Evolutionary conservation across 2,113 vertebrate genomes (phyloP), one percentile per base, ranked within the genome.

Genomic region (Sakesphorus luctuosus): DNA sequence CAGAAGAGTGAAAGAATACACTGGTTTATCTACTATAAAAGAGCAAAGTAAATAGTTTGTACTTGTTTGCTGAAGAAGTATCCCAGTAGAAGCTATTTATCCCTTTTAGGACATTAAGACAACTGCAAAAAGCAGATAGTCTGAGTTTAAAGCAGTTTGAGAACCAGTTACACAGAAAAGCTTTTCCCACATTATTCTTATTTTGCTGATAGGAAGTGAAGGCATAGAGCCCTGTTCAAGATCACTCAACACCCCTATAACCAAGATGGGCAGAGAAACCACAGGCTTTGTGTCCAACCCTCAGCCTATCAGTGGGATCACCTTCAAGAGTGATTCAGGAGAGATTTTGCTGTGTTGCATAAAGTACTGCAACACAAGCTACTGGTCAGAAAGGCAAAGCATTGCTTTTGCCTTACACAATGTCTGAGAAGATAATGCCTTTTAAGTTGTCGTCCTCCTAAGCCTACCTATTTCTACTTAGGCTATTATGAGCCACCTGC

Each of bases 161-260:
- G 80, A 94, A 59, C 15, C 59, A 89, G 83, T 89, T 86, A 81
- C 28, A 90, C 33, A 80, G 59, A 88, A 93, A 96, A 80, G 47
- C 74, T 87, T 90, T 93, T 86, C 78, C 91, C 87, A 87, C 74
- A 62, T 96, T 95, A 90, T 88, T 85, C 81, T 94, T 61, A 14
- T 71, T 87, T 94, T 62, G 62, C 26, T 94, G 87, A 82, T 84
- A 84, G 75, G 53, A 85, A 71, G 43, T 28, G 55, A 79, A 82
- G 46, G 76, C 79, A 40, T 23, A 33, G 80, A 90, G 72, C 6
- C 40, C 76, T 95, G 72, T 16, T 83, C 5, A 29, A 33, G 33
- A 73, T 89, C 68, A 86, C 33, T 61, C 91, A 96, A 85, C 66
- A 84, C 63, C 21, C 40, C n/a, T 67, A 62, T 28, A 92, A 83